These are phyloP conservation scores for Palythoa caribaeorum DNA, from an alignment of 92 coral and sea anemone genomes.

Conservation along the genomic window DNA sequence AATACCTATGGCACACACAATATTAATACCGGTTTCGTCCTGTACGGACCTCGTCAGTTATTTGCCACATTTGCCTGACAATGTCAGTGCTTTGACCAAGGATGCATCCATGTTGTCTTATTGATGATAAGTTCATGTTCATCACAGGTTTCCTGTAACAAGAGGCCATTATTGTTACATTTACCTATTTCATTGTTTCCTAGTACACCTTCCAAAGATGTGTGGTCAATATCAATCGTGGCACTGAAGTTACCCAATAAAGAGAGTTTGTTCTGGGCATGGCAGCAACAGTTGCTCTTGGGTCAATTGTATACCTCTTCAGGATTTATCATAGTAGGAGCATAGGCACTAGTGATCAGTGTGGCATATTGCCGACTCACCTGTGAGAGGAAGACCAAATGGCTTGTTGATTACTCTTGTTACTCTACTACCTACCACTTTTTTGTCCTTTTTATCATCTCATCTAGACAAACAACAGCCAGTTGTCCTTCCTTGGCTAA, in stretches of 20 bases:
- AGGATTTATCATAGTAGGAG: background rate
- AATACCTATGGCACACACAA: too few species aligned
- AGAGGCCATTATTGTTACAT: constrained; percentile 57
- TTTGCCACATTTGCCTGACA: too few species aligned
- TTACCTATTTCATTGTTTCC: constrained; percentile 57
- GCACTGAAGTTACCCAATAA: constrained; percentile 36
- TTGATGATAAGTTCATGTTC: constrained; percentile 49
- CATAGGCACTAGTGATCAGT: constrained; percentile 3
- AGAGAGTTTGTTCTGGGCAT: background rate
- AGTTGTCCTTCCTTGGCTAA: constrained; percentile 60
- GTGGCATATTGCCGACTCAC: background rate
- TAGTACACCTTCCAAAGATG: constrained; percentile 29
- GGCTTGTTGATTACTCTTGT: too few species aligned
- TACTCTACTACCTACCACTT: too few species aligned
- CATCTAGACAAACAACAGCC: constrained; percentile 9
- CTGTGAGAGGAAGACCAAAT: background rate
- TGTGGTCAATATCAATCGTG: constrained; percentile 13
- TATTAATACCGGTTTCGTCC: too few species aligned
- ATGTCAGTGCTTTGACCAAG: constrained; percentile 43
- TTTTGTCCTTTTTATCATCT: too few species aligned
- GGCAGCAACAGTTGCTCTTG: background rate
- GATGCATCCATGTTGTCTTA: constrained; percentile 63
- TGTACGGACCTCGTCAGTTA: too few species aligned
- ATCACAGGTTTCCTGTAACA: constrained; percentile 31
- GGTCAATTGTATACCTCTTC: background rate